Base-by-base conservation (phyloP, 2,888 invertebrate genomes). In the Aricia artaxerxes region DNA sequence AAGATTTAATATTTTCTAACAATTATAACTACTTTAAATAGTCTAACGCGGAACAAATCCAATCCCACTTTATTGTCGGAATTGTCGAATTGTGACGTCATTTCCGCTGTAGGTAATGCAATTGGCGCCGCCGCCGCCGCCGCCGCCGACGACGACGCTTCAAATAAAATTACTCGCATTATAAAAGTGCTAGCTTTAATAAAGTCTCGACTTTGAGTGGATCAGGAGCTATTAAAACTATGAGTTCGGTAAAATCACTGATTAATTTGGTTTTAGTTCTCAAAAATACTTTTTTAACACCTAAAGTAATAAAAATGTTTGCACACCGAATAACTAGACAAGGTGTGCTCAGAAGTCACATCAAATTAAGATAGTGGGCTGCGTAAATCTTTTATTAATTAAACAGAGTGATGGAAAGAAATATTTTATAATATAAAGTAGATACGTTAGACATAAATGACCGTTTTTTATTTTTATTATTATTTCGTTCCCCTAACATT, bases 21-120 rank as follows among this genome's bases (percentile, higher is more conserved):
- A 57, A 16, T 16, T 4, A 57, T 57, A 57, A 16, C 1, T 57
- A 57, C 57, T 49, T 75, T 75, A n/a, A 75, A 75, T 31, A 24
- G 9, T 24, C 38, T 7, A 38, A 73, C 24, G 40, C 75, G 5
- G 44, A 75, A 75, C 7, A 75, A 49, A 31, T 16, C 24, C 49
- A 73, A 9, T 75, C 11, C 75, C 75, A 31, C 57, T 76, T 76
- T 76, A 57, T 76, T 57, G 53, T 76, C 16, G 76, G 7, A 57
- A 76, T 76, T 76, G 49, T 76, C 57, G 53, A 76, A 76, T 57
- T 76, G 57, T 76, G 49, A 76, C 76, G 76, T 76, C 76, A 76
- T 76, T 76, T 76, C 76, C 38, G 76, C 16, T 11, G 57, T 35
- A 53, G 11, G 76, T 76, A 76, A 57, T 57, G 76, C 76, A 76